Conservation (phyloP, 1,140 invertebrate species). For the Dryas iulia region DNA sequence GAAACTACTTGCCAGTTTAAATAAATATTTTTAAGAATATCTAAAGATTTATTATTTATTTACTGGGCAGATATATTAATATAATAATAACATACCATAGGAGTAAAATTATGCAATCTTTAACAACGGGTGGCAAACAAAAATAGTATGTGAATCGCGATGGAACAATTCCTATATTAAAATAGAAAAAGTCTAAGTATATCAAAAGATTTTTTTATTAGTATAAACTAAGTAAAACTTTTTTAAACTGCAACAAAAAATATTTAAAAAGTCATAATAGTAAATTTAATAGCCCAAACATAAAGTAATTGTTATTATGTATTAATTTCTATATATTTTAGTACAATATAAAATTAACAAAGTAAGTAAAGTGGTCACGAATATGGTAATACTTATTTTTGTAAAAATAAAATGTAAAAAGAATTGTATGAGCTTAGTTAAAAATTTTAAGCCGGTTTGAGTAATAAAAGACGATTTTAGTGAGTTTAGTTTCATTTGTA, state of each 20-base stretch:
- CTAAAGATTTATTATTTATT: too few relatives aligned
- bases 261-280: neutral
- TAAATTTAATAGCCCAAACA: neutral
- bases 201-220: too few relatives aligned
- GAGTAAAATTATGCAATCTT: too few relatives aligned
- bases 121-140: too few relatives aligned
- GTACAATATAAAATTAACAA: constrained; percentile 8
- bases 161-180: too few relatives aligned
- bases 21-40: too few relatives aligned
- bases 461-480: neutral
- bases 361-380: constrained; percentile 20
- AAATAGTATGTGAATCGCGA: too few relatives aligned
- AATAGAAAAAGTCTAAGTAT: too few relatives aligned
- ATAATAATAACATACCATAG: too few relatives aligned
- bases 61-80: too few relatives aligned
- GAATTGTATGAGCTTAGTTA: constrained; percentile 5
- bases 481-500: neutral
- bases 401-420: constrained; percentile 1
- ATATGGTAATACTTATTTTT: constrained; percentile 12
- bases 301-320: constrained; percentile 8
- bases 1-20: too few relatives aligned
- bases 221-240: neutral
- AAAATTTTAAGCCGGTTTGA: neutral
- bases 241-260: neutral
- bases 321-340: neutral